Evolutionary conservation across 2,797 vertebrate species (phyloP), one percentile per base, ranked within the genome.

Genomic region (Poeciliopsis turneri): DNA sequence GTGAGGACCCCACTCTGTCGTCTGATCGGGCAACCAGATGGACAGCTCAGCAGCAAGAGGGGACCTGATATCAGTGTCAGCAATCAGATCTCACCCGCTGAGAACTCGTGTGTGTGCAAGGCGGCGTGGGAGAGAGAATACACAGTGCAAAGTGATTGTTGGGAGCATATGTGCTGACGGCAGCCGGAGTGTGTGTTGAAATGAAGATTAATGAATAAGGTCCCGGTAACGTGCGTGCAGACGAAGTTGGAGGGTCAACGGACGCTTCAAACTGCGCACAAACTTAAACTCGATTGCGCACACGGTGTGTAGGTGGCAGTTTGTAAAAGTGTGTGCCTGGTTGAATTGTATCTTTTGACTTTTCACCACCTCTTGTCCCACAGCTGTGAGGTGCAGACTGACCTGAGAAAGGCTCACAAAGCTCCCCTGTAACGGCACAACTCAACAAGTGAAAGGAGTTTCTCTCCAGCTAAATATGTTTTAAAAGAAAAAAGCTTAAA

Each of bases 191-290:
- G 92, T 93, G 94, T 93, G 93, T 91, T 94, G 93, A 94, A 94
- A 95, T 94, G 90, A 94, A 93, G 94, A 94, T 94, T 92, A 94
- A 94, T 94, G 93, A 94, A 93, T 82, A 36, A 87, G 91, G 77
- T 85, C 85, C 78, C 77, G 64, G 73, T 83, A 78, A 82, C 59
- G 51, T 84, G 84, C 82, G 90, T 76, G 77, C 75, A 88, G 82
- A 88, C 25, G 71, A 86, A 77, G 87, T 72, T 64, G 79, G 74
- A 76, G 86, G 89, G 92, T 88, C 86, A 90, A 82, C 11, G 20
- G 80, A 86, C 83, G 20, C 78, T 79, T 91, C 88, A 84, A 74
- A 81, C 78, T 84, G 86, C 43, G 81, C 80, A 86, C 85, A 83
- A 89, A 92, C 78, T 84, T 77, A 75, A 81, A 86, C 83, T 83